phyloP scores from a whole-genome alignment of 2,888 invertebrate genomes.

The Leuctra nigra region DNA sequence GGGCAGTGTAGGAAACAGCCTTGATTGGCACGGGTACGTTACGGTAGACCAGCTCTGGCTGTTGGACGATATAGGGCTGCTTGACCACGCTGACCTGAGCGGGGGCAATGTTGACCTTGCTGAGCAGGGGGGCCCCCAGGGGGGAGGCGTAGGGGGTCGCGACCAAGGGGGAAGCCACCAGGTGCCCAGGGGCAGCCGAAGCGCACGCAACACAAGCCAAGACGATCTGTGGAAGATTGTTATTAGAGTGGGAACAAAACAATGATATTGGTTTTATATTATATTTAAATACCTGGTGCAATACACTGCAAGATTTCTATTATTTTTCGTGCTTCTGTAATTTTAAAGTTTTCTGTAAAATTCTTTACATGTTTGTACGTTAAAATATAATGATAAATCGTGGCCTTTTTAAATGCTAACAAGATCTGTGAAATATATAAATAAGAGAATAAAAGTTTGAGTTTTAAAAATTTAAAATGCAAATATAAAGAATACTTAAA shows the following conservation, averaged over 20 bases:
- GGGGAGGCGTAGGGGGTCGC: constrained; percentile 29
- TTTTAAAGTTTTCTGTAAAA: neutral
- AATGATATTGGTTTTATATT: neutral
- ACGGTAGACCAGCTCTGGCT: constrained; percentile 34
- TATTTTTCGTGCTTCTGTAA: neutral
- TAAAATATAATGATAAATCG: too few species aligned
- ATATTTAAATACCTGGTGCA: neutral
- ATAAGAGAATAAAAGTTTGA: too few species aligned
- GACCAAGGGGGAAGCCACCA: constrained; percentile 2
- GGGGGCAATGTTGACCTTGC: constrained; percentile 35
- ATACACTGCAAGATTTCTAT: neutral
- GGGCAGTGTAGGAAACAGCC: constrained; percentile 33
- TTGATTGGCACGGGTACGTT: constrained; percentile 31
- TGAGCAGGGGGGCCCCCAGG: constrained; percentile 34
- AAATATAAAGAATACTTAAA: too few species aligned
- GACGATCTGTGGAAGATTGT: constrained; percentile 1
- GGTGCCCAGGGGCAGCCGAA: constrained; percentile 15
- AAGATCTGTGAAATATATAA: too few species aligned
- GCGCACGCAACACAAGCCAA: constrained; percentile 17
- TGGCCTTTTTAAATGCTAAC: too few species aligned
- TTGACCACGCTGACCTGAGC: constrained; percentile 36
- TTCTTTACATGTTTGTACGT: too few species aligned
- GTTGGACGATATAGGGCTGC: constrained; percentile 36
- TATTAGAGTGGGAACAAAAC: neutral
- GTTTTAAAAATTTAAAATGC: too few species aligned